Percentiles rank a stretch among this genome's conserved stretches.
phyloP scores from a whole-genome alignment of 1,140 invertebrate genomes.

The Yoshiicerus persimilis region DNA sequence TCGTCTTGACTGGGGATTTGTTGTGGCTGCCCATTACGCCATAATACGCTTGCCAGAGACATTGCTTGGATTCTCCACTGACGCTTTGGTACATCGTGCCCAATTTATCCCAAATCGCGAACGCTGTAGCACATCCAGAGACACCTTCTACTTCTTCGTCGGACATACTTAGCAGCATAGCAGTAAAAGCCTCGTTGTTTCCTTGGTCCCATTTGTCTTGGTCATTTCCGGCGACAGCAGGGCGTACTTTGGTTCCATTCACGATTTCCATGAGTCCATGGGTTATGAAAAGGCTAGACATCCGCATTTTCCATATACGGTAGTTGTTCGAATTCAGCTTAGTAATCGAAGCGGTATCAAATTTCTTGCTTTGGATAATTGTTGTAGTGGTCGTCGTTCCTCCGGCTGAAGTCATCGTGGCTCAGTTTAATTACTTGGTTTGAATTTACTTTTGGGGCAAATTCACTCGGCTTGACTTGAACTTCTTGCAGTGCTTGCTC shows the following conservation, averaged over 20 bases:
- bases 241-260: not conserved
- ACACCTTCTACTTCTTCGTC: slow-evolving; percentile 23
- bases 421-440: no score
- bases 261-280: slow-evolving; percentile 18
- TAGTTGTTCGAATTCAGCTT: slow-evolving; percentile 25
- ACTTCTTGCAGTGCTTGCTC: no score
- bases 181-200: slow-evolving; percentile 22
- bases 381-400: not conserved
- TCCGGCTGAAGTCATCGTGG: no score
- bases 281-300: not conserved
- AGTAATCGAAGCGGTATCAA: slow-evolving; percentile 19
- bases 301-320: slow-evolving; percentile 20
- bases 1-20: not conserved
- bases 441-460: no score
- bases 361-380: not conserved
- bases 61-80: slow-evolving; percentile 23
- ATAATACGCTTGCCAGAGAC: slow-evolving; percentile 20
- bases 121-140: not conserved
- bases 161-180: not conserved
- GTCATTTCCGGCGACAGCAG: not conserved
- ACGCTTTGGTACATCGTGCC: slow-evolving; percentile 19
- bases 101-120: slow-evolving; percentile 21
- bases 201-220: slow-evolving; percentile 27
- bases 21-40: not conserved
- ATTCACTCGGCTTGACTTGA: no score